Evolutionary conservation across 2,888 invertebrate species (phyloP).

Genomic region (Parnassius apollo): DNA sequence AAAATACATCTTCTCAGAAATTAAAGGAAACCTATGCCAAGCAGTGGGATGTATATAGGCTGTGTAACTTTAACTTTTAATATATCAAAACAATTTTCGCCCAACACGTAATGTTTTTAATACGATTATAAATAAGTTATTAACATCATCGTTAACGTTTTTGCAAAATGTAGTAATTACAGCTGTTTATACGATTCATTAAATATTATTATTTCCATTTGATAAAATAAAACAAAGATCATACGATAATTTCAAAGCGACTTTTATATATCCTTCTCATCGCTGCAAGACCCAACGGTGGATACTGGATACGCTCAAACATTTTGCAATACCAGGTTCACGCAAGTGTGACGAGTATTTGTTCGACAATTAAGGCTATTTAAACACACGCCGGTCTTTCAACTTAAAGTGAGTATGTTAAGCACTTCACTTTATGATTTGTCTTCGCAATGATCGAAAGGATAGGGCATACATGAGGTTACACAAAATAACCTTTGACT

Average conservation of each 20-base stretch:
- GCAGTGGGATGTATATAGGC: too few species aligned
- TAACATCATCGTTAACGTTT: too few species aligned
- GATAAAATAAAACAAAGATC: neutral
- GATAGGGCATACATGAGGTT: neutral
- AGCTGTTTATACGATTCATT: too few species aligned
- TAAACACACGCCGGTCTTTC: conserved; percentile 69
- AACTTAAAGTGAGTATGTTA: conserved; percentile 47
- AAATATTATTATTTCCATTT: too few species aligned
- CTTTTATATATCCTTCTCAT: conserved; percentile 7
- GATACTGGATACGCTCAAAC: conserved; percentile 46
- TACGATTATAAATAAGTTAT: too few species aligned
- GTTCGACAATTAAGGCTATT: conserved; percentile 68
- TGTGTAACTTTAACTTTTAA: too few species aligned
- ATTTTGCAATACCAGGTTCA: conserved; percentile 60
- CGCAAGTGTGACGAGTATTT: conserved; percentile 48
- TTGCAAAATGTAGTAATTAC: too few species aligned
- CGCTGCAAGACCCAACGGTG: conserved; percentile 6
- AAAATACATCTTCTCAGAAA: too few species aligned
- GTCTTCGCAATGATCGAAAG: conserved; percentile 18
- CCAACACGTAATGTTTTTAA: too few species aligned
- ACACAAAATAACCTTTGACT: neutral
- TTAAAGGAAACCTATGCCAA: too few species aligned
- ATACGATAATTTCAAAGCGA: neutral
- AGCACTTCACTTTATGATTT: conserved; percentile 29
- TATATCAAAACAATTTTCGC: too few species aligned